These are phyloP conservation scores for Halictus rubicundus DNA, from an alignment of 1,140 invertebrate species.

Conservation along the genomic window DNA sequence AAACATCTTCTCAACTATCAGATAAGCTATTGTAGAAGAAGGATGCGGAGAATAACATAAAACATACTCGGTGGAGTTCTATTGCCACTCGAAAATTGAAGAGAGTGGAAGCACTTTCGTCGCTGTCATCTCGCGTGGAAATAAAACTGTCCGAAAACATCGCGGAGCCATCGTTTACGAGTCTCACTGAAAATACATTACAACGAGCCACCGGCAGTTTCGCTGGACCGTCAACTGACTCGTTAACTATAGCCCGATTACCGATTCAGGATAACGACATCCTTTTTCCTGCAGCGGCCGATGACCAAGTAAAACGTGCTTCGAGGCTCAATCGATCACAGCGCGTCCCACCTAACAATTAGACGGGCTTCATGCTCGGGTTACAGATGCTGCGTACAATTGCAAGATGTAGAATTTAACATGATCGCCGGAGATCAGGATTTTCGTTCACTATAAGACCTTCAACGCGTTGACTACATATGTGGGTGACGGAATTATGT, in stretches of 20 bases:
- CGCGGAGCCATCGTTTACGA: not conserved
- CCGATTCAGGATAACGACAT: constrained; percentile 29
- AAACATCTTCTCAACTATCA: too few species aligned
- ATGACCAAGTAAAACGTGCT: constrained; percentile 6
- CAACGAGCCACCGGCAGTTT: not conserved
- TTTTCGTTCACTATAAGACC: too few species aligned
- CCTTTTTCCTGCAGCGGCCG: not conserved
- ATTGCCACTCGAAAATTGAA: not conserved
- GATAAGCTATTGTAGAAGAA: too few species aligned
- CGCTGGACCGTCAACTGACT: not conserved
- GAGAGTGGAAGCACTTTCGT: not conserved
- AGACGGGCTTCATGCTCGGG: too few species aligned
- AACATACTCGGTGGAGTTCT: not conserved
- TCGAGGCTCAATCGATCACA: not conserved
- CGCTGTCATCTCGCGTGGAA: not conserved
- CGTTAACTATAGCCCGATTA: not conserved
- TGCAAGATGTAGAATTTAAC: too few species aligned
- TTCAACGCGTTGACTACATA: too few species aligned
- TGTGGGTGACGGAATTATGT: too few species aligned
- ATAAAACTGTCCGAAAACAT: not conserved
- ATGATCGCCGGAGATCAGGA: too few species aligned
- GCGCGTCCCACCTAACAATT: not conserved
- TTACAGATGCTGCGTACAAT: too few species aligned
- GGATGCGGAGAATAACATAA: too few species aligned
- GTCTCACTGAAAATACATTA: not conserved